These are phyloP conservation scores for Lordiphosa andalusiaca DNA, from an alignment of 2,888 invertebrate species.

Conservation along the genomic window DNA sequence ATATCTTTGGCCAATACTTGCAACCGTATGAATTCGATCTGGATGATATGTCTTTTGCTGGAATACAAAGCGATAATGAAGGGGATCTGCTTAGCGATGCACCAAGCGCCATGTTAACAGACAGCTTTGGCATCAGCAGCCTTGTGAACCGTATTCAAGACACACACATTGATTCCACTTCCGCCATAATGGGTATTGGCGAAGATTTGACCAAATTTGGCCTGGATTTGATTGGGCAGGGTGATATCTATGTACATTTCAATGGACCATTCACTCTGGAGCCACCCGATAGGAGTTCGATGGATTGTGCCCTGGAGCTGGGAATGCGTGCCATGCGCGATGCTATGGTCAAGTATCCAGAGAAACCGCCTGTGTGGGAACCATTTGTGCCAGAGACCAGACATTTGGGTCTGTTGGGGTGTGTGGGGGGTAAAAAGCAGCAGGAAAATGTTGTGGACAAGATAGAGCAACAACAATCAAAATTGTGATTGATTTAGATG, in stretches of 20 bases:
- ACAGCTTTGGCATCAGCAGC: slow-evolving; percentile 39
- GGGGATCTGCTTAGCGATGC: slow-evolving; percentile 9
- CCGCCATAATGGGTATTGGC: slow-evolving; percentile 37
- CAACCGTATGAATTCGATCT: slow-evolving; percentile 2
- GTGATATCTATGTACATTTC: slow-evolving; percentile 62
- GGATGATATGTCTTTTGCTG: not conserved
- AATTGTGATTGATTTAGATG: not conserved
- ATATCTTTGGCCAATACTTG: slow-evolving; percentile 50
- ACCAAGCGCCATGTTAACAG: slow-evolving; percentile 19
- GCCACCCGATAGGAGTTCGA: slow-evolving; percentile 41
- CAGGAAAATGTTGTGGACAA: too few species aligned
- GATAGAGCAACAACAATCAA: not conserved
- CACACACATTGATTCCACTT: slow-evolving; percentile 11
- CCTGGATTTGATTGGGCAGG: slow-evolving; percentile 50
- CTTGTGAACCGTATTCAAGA: slow-evolving; percentile 31
- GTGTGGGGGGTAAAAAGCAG: too few species aligned
- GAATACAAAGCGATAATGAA: not conserved
- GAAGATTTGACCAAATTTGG: slow-evolving; percentile 57
- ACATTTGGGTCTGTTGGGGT: slow-evolving; percentile 29
- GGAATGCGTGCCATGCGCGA: slow-evolving; percentile 63
- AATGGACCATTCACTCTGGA: slow-evolving; percentile 58
- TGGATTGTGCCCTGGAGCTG: slow-evolving; percentile 46
- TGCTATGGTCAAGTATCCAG: slow-evolving; percentile 38
- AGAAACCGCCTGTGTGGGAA: slow-evolving; percentile 51
- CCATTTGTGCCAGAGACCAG: slow-evolving; percentile 50